A percentile compares a stretch with the other conserved stretches of the same genome.
phyloP scores from a whole-genome alignment of 2,113 vertebrate genomes.

The Onychorhynchus coronatus region DNA sequence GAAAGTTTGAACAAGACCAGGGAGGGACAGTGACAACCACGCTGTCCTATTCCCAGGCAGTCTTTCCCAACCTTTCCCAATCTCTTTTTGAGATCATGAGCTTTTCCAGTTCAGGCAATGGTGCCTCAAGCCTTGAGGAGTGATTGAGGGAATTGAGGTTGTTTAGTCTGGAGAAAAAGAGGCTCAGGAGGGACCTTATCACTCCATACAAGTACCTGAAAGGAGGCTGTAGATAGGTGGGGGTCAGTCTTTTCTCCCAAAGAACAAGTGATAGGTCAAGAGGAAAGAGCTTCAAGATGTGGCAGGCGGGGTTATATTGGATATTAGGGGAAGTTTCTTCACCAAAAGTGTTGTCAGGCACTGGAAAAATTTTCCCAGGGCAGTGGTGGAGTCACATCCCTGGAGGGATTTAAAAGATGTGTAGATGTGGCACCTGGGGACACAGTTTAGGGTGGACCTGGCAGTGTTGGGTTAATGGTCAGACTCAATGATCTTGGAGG shows the following conservation, averaged over 20 bases:
- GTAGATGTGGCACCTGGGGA: not conserved
- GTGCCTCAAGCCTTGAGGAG: not conserved
- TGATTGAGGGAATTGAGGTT: not conserved
- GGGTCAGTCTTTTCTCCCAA: accelerated
- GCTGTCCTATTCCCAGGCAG: not conserved
- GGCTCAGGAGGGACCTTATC: not conserved
- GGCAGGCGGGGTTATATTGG: accelerated
- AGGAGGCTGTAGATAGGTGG: not conserved
- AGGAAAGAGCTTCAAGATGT: not conserved
- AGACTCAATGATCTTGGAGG: not conserved
- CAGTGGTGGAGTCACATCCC: not conserved
- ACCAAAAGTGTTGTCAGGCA: not conserved
- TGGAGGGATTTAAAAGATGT: not conserved
- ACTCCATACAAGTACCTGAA: not conserved
- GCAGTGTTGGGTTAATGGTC: not conserved
- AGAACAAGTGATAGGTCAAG: not conserved
- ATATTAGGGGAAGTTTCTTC: not conserved
- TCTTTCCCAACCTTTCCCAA: not conserved
- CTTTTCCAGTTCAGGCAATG: not conserved
- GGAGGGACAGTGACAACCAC: not conserved
- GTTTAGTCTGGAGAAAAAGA: not conserved
- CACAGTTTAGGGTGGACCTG: not conserved
- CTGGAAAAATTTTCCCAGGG: not conserved
- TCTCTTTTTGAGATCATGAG: not conserved
- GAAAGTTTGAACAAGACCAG: not conserved